A percentile compares a stretch with the other conserved stretches of the same genome.
Evolutionary conservation across 2,888 invertebrate genomes (phyloP).

Genomic region (Drosophila nigricruria): DNA sequence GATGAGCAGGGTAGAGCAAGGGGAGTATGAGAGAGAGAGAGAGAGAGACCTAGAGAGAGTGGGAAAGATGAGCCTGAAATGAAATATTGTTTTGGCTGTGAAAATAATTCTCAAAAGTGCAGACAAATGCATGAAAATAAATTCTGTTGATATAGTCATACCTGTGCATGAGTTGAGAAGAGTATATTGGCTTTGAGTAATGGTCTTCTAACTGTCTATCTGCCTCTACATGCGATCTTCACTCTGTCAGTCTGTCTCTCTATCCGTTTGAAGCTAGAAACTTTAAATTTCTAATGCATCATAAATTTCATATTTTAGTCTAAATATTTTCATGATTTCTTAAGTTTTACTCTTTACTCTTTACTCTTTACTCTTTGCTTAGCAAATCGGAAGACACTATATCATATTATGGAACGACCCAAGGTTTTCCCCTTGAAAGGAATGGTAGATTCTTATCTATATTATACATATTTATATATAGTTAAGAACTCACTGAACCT

Average conservation of each 20-base stretch:
- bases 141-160: constrained; percentile 1
- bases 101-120: constrained; percentile 51
- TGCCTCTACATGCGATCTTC: background rate
- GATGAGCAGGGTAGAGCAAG: background rate
- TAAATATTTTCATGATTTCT: no score
- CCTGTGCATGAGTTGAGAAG: no score
- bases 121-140: constrained; percentile 29
- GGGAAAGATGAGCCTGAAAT: constrained; percentile 2
- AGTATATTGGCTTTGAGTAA: background rate
- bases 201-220: background rate
- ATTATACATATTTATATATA: no score
- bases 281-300: no score
- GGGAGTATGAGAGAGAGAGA: background rate
- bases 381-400: no score
- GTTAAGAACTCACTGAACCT: background rate
- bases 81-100: constrained; percentile 39
- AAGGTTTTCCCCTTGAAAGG: no score
- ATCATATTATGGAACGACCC: no score
- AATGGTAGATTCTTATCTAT: no score
- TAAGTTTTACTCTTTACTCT: no score
- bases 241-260: background rate
- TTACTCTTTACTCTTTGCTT: no score
- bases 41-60: background rate
- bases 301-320: no score
- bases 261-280: no score